These are phyloP conservation scores for Ammodramus savannarum DNA, from an alignment of 2,113 vertebrate species.

Conservation along the genomic window DNA sequence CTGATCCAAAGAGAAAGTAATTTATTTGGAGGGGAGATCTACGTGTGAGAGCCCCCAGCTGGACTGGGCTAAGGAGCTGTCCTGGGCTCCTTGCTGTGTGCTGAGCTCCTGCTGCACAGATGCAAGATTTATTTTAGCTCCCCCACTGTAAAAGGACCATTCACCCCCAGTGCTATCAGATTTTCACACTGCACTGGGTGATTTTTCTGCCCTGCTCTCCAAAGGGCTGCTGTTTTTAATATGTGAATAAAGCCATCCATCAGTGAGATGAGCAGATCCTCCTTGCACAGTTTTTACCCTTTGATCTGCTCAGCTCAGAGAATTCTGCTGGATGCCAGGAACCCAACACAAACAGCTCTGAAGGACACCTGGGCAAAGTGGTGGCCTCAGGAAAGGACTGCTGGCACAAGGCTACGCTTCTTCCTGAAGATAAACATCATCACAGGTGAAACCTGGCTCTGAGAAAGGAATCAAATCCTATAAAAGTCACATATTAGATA, in stretches of 20 bases:
- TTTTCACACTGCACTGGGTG: not conserved
- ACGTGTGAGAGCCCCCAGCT: not conserved
- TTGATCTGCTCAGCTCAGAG: not conserved
- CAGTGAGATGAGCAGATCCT: not conserved
- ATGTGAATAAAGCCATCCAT: not conserved
- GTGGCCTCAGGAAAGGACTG: not conserved
- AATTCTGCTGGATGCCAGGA: not conserved
- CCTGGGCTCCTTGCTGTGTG: not conserved
- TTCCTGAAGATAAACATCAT: not conserved
- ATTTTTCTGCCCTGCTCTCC: not conserved
- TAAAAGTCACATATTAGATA: not conserved
- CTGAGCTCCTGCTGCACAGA: not conserved
- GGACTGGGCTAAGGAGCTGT: not conserved
- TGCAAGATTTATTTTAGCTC: slow-evolving; percentile 16
- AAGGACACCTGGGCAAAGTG: not conserved
- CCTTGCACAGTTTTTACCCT: not conserved
- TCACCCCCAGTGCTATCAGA: not conserved
- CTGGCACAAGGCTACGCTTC: not conserved
- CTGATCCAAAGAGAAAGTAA: not conserved
- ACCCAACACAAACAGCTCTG: not conserved
- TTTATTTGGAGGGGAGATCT: not conserved
- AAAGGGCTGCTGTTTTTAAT: not conserved
- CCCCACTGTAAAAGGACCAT: not conserved
- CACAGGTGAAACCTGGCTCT: not conserved
- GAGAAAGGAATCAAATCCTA: not conserved